Evolutionary conservation across 1,140 invertebrate genomes (phyloP), one percentile per base, ranked within the genome.

Genomic region (Manduca sexta): DNA sequence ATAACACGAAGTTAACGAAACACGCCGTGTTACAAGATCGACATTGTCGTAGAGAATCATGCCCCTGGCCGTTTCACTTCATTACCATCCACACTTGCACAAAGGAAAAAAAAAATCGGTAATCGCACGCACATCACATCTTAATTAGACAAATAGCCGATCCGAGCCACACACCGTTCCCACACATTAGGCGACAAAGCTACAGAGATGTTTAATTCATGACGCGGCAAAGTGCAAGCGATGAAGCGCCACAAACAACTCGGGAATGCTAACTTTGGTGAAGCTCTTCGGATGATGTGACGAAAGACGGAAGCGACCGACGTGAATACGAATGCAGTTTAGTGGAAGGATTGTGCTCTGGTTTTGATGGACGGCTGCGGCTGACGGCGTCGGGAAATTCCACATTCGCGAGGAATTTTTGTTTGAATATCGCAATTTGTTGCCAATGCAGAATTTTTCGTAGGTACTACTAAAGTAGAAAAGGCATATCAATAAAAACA

Each of bases 171-270:
- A 33, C 21, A 44, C 41, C 35, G 62, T 60, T 65, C 58, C 56
- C 55, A 65, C 64, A 48, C 54, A 66, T 65, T 59, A 61, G 49
- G 50, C 53, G 43, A 47, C 49, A 50, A 56, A 49, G 49, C 45
- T 29, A 13, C 37, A 42, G 35, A 44, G 38, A 74, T 74, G 66
- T 71, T 65, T 74, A 69, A 74, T 74, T 71, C 71, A 74, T 59
- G 43, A 47, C 61, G 49, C 62, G 58, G 48, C 51, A 48, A 64
- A 54, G 49, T 55, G 50, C 60, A 64, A 46, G 30, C 51, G 56
- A 64, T 30, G 17, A 31, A 39, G 59, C 64, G 57, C 57, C 50
- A 52, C 43, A 53, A 59, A 47, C 49, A 59, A 59, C 51, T 33
- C 49, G 11, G 21, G 69, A 65, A 74, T 72, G 60, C 58, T 72